phyloP scores from a whole-genome alignment of 2,888 invertebrate species.

The Eugnorisma glareosa region DNA sequence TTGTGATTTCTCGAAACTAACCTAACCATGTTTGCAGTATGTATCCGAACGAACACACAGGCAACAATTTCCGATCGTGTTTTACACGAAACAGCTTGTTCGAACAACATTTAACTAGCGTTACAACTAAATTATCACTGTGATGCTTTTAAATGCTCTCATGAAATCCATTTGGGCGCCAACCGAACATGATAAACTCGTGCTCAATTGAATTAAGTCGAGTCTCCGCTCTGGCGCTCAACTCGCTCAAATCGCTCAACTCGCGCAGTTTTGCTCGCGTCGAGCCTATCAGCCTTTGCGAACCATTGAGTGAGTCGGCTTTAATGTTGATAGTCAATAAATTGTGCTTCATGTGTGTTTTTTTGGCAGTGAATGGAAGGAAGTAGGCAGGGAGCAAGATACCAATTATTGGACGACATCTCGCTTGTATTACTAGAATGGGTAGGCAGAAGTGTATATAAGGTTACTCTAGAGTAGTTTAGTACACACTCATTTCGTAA shows the following conservation, averaged over 20 bases:
- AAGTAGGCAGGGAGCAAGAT: background rate
- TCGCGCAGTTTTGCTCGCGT: conserved; percentile 43
- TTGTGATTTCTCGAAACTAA: background rate
- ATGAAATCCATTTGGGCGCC: conserved; percentile 62
- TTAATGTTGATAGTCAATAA: conserved; percentile 47
- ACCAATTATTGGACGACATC: background rate
- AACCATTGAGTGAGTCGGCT: conserved; percentile 39
- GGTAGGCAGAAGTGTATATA: background rate
- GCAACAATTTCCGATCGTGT: background rate
- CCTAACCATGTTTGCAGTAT: background rate
- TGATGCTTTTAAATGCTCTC: conserved; percentile 63
- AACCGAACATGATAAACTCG: conserved; percentile 65
- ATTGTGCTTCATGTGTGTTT: conserved; percentile 10
- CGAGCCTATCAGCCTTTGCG: conserved; percentile 51
- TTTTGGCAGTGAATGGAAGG: background rate
- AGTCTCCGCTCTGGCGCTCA: conserved; percentile 52
- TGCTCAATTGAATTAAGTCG: conserved; percentile 67
- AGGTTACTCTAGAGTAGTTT: background rate
- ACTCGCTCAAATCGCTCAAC: conserved; percentile 32
- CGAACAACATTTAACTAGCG: conserved; percentile 52
- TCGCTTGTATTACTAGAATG: background rate
- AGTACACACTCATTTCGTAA: background rate
- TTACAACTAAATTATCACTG: conserved; percentile 58
- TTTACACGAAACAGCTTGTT: conserved; percentile 13
- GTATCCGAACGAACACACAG: background rate